Conservation (phyloP, 2,888 invertebrate genomes). For the Itoplectis maculator region DNA sequence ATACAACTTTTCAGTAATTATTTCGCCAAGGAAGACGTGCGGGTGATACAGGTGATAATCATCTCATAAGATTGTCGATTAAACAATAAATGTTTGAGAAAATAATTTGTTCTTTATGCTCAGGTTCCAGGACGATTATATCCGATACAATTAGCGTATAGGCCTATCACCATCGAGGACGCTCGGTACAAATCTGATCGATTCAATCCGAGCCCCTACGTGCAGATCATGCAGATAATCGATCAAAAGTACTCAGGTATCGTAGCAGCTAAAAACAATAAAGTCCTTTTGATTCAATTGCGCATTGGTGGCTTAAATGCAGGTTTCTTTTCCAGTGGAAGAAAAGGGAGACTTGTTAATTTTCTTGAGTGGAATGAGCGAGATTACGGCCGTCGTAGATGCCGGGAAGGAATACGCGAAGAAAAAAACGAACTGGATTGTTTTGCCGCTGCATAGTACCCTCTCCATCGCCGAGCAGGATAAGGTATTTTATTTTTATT, state of each 20-base stretch:
- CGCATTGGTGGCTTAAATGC: background rate
- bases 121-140: slow-evolving; percentile 97
- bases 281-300: background rate
- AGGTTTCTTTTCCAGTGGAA: slow-evolving; percentile 85
- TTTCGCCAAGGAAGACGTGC: slow-evolving; percentile 92
- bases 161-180: slow-evolving; percentile 89
- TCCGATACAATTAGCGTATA: slow-evolving; percentile 96
- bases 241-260: slow-evolving; percentile 94
- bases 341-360: slow-evolving; percentile 97
- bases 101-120: slow-evolving; percentile 32
- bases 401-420: slow-evolving; percentile 93
- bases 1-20: slow-evolving; percentile 96
- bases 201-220: slow-evolving; percentile 96
- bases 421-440: slow-evolving; percentile 94
- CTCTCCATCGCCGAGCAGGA: slow-evolving; percentile 98
- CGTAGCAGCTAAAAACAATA: background rate
- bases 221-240: slow-evolving; percentile 96
- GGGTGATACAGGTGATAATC: slow-evolving; percentile 89
- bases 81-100: background rate
- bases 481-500: slow-evolving; percentile 87
- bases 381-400: slow-evolving; percentile 95
- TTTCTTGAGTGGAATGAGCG: slow-evolving; percentile 97
- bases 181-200: slow-evolving; percentile 88
- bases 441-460: slow-evolving; percentile 96
- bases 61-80: background rate